A percentile compares a stretch with the other conserved stretches of the same genome.
Evolutionary conservation across 2,797 vertebrate species (phyloP).

Genomic region (Poliocrania exsul): DNA sequence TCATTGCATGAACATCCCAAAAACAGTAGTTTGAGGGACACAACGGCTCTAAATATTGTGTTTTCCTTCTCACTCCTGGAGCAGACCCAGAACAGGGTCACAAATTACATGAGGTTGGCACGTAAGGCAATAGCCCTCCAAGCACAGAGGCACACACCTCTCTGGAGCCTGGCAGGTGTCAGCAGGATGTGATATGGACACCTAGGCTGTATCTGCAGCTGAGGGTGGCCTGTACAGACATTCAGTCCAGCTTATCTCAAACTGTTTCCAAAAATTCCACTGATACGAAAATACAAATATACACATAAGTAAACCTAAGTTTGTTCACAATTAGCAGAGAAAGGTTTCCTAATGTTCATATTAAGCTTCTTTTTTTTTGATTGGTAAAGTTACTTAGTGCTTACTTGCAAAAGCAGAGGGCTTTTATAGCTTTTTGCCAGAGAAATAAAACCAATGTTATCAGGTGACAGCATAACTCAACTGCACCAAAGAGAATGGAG

Average conservation of each 20-base stretch:
- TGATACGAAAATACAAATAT: background rate
- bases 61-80: background rate
- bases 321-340: background rate
- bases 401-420: background rate
- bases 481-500: background rate
- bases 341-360: background rate
- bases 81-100: background rate
- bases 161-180: background rate
- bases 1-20: background rate
- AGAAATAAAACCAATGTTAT: background rate
- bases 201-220: background rate
- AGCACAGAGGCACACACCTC: accelerated
- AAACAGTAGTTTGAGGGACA: background rate
- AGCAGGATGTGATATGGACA: background rate
- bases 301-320: accelerated
- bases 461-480: background rate
- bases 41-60: background rate
- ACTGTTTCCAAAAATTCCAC: background rate
- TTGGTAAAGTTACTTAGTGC: background rate
- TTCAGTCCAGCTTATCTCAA: background rate
- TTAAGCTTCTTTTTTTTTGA: background rate
- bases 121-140: accelerated
- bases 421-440: background rate
- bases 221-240: background rate
- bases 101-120: background rate